Base-by-base conservation (phyloP, 2,797 vertebrate genomes). In the Sarcophilus harrisii region DNA sequence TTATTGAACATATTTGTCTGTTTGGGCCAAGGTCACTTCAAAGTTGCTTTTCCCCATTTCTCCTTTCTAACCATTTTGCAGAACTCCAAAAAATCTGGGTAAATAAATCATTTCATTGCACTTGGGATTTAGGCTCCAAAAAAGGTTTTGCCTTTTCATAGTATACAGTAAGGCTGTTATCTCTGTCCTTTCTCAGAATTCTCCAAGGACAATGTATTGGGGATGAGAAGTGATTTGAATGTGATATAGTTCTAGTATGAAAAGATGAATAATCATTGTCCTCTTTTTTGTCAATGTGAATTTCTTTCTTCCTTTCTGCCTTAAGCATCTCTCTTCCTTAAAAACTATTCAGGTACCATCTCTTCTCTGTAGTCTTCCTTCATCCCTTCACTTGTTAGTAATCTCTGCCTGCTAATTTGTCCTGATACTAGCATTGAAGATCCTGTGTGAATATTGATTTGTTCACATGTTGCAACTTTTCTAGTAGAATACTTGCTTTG, bases 1-100 rank as follows among this genome's bases (percentile, higher is more conserved):
- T 32, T 96, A n/a, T 49, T 90, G 91, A 95, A 96, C 90, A 21
- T 62, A 93, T 29, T 27, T 21, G 94, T 66, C 38, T 3, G 62
- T 32, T 93, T 28, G 49, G 11, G 90, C 29, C 54, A 73, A 18
- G 52, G 60, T 24, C 32, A 90, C 66, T 81, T 81, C 66, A 38
- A 81, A 81, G 38, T 45, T 45, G 5, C 66, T 81, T 81, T 81
- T 55, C 54, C 18, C 18, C 18, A 8, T 45, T 2, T 81, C 45
- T 38, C 73, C 38, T 30, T 87, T 87, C 73, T 38, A 45, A 87
- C 24, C 6, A 21, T 87, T 87, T 12, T 9, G 45, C 73, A 27
- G 21, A 45, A 87, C 38, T 87, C 38, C 9, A 11, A 45, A 87
- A 18, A 49, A 87, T 73, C 38, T 87, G 38, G 5, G 38, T 45